Percentiles rank a stretch among this genome's conserved stretches.
Evolutionary conservation across 2,113 vertebrate genomes (phyloP).

Genomic region (Urocolius indicus): DNA sequence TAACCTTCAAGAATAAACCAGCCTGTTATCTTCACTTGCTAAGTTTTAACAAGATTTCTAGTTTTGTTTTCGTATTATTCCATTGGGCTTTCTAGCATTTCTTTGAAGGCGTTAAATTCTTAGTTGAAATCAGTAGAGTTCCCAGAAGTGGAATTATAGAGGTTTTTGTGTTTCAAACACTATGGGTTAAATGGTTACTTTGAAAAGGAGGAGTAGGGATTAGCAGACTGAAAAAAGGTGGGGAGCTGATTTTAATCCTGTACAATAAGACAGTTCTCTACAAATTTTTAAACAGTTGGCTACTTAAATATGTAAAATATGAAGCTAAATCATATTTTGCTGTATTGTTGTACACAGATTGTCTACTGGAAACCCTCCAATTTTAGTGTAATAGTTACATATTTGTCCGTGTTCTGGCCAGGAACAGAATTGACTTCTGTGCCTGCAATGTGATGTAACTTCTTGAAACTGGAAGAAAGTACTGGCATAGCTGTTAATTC

Average conservation of each 20-base stretch:
- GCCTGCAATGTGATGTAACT: not conserved
- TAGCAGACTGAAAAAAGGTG: not conserved
- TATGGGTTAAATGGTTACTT: not conserved
- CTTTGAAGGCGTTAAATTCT: not conserved
- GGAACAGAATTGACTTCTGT: conserved; percentile 1
- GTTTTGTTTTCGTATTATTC: not conserved
- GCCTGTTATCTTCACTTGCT: not conserved
- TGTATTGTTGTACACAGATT: not conserved
- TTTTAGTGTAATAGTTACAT: not conserved
- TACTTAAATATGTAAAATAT: not conserved
- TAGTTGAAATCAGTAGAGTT: not conserved
- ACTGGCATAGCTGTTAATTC: not conserved
- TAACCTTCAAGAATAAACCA: not conserved
- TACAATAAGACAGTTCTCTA: not conserved
- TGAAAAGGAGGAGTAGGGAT: not conserved
- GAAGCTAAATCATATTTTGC: not conserved
- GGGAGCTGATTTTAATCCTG: not conserved
- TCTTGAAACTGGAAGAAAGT: not conserved
- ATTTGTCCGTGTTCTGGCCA: not conserved
- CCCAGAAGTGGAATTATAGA: not conserved
- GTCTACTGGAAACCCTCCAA: not conserved
- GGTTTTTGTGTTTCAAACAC: not conserved
- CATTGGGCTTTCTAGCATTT: not conserved
- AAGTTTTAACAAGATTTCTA: not conserved
- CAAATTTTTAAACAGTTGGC: not conserved